These are phyloP conservation scores for Clavelina lepadiformis DNA, from an alignment of 23 tunicate genomes.

Conservation along the genomic window DNA sequence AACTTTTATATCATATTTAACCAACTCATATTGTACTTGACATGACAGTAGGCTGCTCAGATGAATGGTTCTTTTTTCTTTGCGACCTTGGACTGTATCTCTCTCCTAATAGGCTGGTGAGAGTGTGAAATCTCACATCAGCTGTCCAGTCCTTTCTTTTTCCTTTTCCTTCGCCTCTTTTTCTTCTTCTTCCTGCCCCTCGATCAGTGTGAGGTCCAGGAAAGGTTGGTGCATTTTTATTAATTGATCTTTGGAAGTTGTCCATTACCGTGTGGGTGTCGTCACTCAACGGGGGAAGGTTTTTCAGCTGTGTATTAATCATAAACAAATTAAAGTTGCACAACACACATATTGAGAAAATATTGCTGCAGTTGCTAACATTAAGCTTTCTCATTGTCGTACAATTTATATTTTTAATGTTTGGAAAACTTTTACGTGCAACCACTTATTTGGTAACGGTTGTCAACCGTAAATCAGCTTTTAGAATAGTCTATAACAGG, in stretches of 20 bases:
- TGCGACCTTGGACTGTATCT: conserved; percentile 68
- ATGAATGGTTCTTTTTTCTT: too few species aligned
- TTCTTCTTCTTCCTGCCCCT: conserved; percentile 11
- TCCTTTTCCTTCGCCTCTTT: conserved; percentile 1
- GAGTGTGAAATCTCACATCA: conserved; percentile 56
- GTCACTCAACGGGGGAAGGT: too few species aligned
- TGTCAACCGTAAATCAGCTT: too few species aligned
- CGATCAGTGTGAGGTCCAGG: neutral
- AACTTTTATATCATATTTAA: too few species aligned
- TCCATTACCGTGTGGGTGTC: neutral
- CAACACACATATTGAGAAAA: neutral
- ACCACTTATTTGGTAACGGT: too few species aligned
- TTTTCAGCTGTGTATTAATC: neutral
- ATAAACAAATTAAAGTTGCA: neutral
- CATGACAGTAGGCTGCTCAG: too few species aligned
- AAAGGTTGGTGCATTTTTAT: neutral
- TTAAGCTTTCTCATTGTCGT: too few species aligned
- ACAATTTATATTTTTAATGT: too few species aligned
- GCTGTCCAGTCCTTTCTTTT: conserved; percentile 44
- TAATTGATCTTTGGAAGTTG: neutral
- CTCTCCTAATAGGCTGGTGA: conserved; percentile 54
- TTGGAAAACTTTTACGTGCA: too few species aligned
- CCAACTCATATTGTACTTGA: too few species aligned
- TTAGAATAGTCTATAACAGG: too few species aligned
- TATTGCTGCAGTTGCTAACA: too few species aligned